Percentiles rank a stretch among this genome's conserved stretches.
Evolutionary conservation across 2,113 vertebrate species (phyloP).

Genomic region (Indri indri): DNA sequence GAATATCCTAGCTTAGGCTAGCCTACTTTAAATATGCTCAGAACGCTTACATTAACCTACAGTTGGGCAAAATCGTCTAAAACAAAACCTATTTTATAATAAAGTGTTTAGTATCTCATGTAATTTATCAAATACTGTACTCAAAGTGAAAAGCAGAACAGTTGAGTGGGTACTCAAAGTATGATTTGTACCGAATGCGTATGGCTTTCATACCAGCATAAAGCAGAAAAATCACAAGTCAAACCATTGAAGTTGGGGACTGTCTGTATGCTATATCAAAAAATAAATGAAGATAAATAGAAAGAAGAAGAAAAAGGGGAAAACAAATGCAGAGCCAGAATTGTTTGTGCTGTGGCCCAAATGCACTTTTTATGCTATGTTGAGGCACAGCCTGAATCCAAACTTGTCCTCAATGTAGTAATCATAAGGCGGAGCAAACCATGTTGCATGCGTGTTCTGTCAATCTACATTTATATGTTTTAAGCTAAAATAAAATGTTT

Average conservation of each 20-base stretch:
- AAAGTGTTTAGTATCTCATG: neutral
- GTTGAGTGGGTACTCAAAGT: neutral
- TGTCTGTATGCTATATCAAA: neutral
- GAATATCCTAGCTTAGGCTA: neutral
- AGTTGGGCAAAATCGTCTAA: neutral
- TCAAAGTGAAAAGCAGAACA: neutral
- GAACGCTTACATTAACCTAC: neutral
- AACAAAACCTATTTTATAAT: neutral
- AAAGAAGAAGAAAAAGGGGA: neutral
- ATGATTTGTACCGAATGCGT: neutral
- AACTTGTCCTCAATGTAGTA: neutral
- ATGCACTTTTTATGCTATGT: neutral
- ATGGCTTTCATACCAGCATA: neutral
- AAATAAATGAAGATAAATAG: neutral
- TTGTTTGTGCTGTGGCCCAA: neutral
- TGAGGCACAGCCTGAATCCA: neutral
- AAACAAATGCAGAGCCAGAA: neutral
- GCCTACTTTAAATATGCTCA: neutral
- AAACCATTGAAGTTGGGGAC: neutral
- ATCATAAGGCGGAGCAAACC: neutral
- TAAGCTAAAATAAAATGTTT: constrained; percentile 5
- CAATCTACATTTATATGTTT: neutral
- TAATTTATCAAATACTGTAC: neutral
- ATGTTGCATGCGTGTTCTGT: neutral
- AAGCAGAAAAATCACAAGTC: neutral